Conservation (phyloP, 2,888 invertebrate genomes). For the Diarsia brunnea region DNA sequence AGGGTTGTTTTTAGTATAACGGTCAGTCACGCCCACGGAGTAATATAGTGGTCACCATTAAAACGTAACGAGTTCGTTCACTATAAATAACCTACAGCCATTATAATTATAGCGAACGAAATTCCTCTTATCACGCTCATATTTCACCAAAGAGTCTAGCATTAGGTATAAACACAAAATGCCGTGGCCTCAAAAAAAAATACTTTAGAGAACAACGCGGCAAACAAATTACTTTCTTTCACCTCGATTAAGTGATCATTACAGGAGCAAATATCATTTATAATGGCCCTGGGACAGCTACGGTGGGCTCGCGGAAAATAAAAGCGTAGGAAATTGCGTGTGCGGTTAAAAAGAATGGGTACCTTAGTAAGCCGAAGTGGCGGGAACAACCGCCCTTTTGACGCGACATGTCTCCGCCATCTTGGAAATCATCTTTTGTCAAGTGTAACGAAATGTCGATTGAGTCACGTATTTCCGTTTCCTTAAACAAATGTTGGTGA, state of each 20-base stretch:
- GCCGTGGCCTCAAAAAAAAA: conserved; percentile 72
- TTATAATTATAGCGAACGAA: conserved; percentile 88
- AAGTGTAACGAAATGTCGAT: conserved; percentile 81
- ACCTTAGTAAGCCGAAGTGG: conserved; percentile 71
- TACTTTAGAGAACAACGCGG: conserved; percentile 70
- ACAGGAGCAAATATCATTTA: conserved; percentile 83
- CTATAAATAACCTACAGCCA: conserved; percentile 85
- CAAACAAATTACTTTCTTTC: conserved; percentile 82
- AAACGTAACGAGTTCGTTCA: conserved; percentile 85
- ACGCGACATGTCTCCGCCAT: conserved; percentile 81
- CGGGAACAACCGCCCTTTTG: conserved; percentile 77
- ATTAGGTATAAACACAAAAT: conserved; percentile 82
- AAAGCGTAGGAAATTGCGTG: conserved; percentile 85
- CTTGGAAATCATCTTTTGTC: conserved; percentile 82
- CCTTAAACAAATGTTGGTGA: conserved; percentile 80
- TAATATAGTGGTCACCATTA: conserved; percentile 89
- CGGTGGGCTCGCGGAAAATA: conserved; percentile 76
- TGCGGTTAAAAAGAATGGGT: conserved; percentile 77
- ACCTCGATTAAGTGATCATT: conserved; percentile 87
- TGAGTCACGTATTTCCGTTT: conserved; percentile 84
- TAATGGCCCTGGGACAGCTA: conserved; percentile 72
- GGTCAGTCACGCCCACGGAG: conserved; percentile 79
- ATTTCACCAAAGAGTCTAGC: conserved; percentile 85
- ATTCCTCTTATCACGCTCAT: conserved; percentile 88
- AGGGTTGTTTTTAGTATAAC: conserved; percentile 77